A percentile compares a stretch with the other conserved stretches of the same genome.
Conservation (phyloP, 2,888 invertebrate species). For the Acrobasis suavella region DNA sequence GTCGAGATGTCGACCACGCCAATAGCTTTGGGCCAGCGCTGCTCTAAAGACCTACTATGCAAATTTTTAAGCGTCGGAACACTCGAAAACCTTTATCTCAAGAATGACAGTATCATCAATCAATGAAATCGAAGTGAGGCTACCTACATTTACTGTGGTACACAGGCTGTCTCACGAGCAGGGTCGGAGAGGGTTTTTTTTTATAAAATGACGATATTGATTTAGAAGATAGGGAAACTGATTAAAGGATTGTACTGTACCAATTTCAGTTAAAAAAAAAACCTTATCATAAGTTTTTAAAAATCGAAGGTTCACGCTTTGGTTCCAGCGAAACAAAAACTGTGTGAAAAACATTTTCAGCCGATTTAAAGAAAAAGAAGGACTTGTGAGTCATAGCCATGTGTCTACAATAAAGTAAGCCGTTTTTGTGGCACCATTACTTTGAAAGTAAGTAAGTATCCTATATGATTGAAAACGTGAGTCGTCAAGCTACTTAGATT, state of each 20-base stretch:
- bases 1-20: conserved; percentile 35
- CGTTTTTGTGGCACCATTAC: neutral
- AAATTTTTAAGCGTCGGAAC: conserved; percentile 51
- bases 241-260: too few species aligned
- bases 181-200: too few species aligned
- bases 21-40: conserved; percentile 27
- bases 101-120: neutral
- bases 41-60: conserved; percentile 58
- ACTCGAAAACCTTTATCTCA: neutral
- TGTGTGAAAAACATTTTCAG: too few species aligned
- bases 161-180: too few species aligned
- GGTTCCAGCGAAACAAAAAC: too few species aligned
- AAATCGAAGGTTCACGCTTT: too few species aligned
- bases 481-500: neutral
- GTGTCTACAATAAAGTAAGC: neutral
- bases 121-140: neutral
- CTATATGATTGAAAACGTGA: conserved; percentile 11
- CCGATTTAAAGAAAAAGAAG: too few species aligned
- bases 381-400: neutral
- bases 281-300: too few species aligned
- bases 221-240: too few species aligned
- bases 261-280: too few species aligned
- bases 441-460: neutral
- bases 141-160: neutral
- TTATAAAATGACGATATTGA: too few species aligned